These are phyloP conservation scores for Aphaenogaster ashmeadi DNA, from an alignment of 1,140 invertebrate genomes.

Conservation along the genomic window DNA sequence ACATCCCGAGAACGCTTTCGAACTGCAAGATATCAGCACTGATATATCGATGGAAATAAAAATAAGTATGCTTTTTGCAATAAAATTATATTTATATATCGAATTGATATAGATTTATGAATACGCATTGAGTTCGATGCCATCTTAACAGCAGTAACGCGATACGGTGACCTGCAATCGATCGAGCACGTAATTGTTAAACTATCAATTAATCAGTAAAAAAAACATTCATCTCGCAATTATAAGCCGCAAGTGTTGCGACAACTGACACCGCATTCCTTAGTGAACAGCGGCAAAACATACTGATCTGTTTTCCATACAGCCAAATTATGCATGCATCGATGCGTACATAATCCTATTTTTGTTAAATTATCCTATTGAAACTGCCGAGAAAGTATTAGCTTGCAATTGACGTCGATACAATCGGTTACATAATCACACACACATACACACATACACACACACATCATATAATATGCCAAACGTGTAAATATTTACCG, in stretches of 20 bases:
- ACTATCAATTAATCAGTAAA: slow-evolving; percentile 1
- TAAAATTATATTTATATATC: background rate
- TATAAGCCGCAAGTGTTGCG: slow-evolving; percentile 36
- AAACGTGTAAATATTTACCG: slow-evolving; percentile 50
- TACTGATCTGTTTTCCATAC: background rate
- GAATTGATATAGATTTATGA: background rate
- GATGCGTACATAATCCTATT: slow-evolving; percentile 32
- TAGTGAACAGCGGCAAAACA: background rate
- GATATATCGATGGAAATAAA: background rate
- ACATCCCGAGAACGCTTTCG: background rate
- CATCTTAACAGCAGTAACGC: background rate
- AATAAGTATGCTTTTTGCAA: slow-evolving; percentile 3
- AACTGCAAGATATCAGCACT: background rate
- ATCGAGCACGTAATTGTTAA: slow-evolving; percentile 40
- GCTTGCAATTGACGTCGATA: background rate
- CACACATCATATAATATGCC: background rate
- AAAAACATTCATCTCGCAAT: background rate
- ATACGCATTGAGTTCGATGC: background rate
- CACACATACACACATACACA: background rate
- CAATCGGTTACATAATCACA: slow-evolving; percentile 19
- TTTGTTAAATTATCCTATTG: slow-evolving; percentile 56
- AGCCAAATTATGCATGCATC: slow-evolving; percentile 23
- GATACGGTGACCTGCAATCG: background rate
- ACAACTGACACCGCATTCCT: slow-evolving; percentile 31
- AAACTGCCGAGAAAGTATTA: slow-evolving; percentile 30